These are phyloP conservation scores for Sisyra nigra DNA, from an alignment of 2,888 invertebrate genomes.

Conservation along the genomic window DNA sequence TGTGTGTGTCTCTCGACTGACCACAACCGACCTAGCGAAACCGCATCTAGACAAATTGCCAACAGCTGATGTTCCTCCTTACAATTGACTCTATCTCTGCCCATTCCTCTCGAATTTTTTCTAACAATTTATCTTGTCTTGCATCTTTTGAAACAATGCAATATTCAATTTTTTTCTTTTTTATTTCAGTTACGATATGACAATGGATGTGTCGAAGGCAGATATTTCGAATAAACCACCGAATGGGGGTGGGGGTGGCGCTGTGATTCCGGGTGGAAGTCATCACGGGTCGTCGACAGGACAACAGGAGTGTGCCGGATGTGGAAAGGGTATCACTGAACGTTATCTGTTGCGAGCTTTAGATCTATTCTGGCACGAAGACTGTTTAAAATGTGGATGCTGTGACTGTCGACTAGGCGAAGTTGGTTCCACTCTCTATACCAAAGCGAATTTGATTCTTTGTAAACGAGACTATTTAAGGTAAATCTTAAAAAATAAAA, in stretches of 20 bases:
- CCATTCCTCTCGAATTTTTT: not conserved
- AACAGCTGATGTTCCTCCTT: constrained; percentile 4
- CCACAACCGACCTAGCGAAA: constrained; percentile 1
- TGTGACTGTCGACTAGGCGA: constrained; percentile 88
- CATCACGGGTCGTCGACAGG: constrained; percentile 18
- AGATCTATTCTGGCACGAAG: constrained; percentile 88
- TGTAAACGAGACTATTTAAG: constrained; percentile 87
- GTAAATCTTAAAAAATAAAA: constrained; percentile 39
- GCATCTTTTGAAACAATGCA: not conserved
- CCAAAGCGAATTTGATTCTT: constrained; percentile 78
- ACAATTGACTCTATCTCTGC: not conserved
- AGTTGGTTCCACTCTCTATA: constrained; percentile 79
- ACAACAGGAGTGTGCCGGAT: constrained; percentile 62
- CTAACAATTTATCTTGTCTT: not conserved
- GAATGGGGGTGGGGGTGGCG: constrained; percentile 19
- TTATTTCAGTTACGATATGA: not conserved
- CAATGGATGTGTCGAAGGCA: constrained; percentile 4
- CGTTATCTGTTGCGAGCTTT: constrained; percentile 68
- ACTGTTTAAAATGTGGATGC: constrained; percentile 83
- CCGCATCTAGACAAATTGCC: constrained; percentile 4
- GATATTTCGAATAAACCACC: constrained; percentile 8
- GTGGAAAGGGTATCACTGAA: constrained; percentile 73
- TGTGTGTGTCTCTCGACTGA: not conserved
- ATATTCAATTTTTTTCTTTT: not conserved
- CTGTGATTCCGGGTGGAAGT: not conserved